Conservation (phyloP, 53 echinoderm and acorn worm species). For the Henricia sp. region DNA sequence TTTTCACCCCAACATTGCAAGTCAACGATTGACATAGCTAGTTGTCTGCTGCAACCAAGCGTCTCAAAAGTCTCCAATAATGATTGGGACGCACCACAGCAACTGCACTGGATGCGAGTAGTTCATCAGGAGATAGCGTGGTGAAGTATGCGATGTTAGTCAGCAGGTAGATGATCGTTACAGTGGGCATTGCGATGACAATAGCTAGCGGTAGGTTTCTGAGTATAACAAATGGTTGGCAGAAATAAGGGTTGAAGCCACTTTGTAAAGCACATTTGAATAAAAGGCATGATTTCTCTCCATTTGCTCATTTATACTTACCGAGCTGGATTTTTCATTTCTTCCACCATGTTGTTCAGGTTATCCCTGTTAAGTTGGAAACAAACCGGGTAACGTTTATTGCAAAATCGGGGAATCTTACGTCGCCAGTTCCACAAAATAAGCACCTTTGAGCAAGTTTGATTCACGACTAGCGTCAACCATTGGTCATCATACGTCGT, state of each 20-base stretch:
- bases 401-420: background rate
- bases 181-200: slow-evolving; percentile 12
- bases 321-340: background rate
- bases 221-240: background rate
- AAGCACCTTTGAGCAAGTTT: background rate
- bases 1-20: too few species aligned
- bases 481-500: background rate
- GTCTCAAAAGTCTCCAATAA: too few species aligned
- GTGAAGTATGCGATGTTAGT: slow-evolving; percentile 46
- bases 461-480: too few species aligned
- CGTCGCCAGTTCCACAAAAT: background rate
- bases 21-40: too few species aligned
- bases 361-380: background rate
- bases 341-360: background rate
- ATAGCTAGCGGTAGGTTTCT: slow-evolving; percentile 42
- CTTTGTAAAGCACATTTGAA: background rate
- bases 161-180: slow-evolving; percentile 27
- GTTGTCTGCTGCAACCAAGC: too few species aligned
- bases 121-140: slow-evolving; percentile 13
- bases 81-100: slow-evolving; percentile 47
- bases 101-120: slow-evolving; percentile 48
- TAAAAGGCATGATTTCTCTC: background rate
- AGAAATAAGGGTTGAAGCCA: background rate
- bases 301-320: background rate
- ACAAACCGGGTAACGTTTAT: background rate